phyloP scores from a whole-genome alignment of 2,113 vertebrate genomes.

The Tonatia bakeri region DNA sequence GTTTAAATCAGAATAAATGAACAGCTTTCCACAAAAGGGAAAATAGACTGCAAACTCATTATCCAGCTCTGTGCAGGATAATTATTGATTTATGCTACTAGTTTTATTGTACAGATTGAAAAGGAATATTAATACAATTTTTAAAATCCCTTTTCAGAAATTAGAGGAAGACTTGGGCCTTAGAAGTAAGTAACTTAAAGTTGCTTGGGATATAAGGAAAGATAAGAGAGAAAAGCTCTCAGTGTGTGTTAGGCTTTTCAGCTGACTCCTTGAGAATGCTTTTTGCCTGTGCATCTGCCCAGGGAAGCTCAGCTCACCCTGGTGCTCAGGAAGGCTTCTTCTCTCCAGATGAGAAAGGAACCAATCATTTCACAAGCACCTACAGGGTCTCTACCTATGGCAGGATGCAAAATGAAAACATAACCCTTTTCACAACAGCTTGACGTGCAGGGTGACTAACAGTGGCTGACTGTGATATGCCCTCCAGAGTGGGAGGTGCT shows the following conservation, averaged over 20 bases:
- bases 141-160: neutral
- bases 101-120: neutral
- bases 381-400: fast-evolving
- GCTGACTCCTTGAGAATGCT: neutral
- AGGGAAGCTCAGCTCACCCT: too few species aligned
- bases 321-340: neutral
- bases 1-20: neutral
- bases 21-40: neutral
- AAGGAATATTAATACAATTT: neutral
- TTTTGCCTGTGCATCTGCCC: neutral
- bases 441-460: neutral
- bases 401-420: neutral
- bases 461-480: neutral
- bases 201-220: neutral
- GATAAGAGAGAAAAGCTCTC: neutral
- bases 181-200: neutral
- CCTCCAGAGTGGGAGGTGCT: too few species aligned
- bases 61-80: neutral
- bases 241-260: neutral
- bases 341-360: neutral
- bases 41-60: neutral
- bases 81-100: neutral
- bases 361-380: neutral
- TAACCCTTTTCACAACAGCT: fast-evolving
- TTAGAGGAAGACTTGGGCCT: neutral